Conservation (phyloP, 2,113 vertebrate species). For the Lipotes vexillifer region DNA sequence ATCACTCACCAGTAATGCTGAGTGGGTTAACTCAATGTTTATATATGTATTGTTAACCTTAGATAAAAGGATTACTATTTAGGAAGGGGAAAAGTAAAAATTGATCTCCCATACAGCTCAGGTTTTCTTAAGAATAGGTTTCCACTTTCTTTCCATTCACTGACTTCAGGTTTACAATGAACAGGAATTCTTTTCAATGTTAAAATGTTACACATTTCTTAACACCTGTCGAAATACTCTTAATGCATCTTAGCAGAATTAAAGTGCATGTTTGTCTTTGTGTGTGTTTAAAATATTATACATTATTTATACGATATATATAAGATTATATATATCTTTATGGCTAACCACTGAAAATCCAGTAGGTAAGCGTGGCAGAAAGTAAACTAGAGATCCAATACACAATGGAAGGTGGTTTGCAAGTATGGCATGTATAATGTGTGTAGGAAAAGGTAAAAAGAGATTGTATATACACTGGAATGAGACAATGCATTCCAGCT, state of each 20-base stretch:
- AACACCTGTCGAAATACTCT: conserved; percentile 14
- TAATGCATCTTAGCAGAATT: conserved; percentile 9
- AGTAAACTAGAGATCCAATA: background rate
- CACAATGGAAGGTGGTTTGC: background rate
- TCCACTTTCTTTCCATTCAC: conserved; percentile 19
- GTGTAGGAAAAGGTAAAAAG: background rate
- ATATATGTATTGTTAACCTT: conserved; percentile 23
- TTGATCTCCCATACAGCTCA: conserved; percentile 20
- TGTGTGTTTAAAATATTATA: background rate
- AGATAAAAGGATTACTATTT: conserved; percentile 52
- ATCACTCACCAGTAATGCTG: background rate
- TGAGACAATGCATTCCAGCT: background rate
- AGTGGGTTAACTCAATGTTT: conserved; percentile 39
- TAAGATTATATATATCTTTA: background rate
- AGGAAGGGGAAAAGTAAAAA: conserved; percentile 37
- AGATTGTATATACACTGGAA: background rate
- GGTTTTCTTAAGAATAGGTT: conserved; percentile 39
- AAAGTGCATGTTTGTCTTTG: background rate
- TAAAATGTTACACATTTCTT: conserved; percentile 29
- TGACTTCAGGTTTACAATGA: background rate
- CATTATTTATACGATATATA: background rate
- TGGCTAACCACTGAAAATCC: background rate
- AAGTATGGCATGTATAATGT: background rate
- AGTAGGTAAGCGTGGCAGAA: background rate
- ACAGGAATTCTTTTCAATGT: conserved; percentile 29